A percentile compares a stretch with the other conserved stretches of the same genome.
These are phyloP conservation scores for Amiota communis DNA, from an alignment of 2,888 invertebrate genomes.

Conservation along the genomic window DNA sequence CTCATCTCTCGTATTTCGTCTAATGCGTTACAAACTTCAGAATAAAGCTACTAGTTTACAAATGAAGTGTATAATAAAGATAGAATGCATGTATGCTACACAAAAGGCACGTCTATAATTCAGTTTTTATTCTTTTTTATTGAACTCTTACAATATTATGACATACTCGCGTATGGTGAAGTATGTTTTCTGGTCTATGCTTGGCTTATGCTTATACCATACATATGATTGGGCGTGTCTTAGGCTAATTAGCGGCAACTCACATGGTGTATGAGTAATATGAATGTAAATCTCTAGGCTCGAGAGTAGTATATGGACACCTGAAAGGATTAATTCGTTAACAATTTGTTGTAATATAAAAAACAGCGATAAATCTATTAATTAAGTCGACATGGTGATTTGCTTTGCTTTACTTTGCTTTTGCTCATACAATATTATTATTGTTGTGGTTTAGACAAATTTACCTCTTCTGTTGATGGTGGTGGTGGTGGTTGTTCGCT, in stretches of 20 bases:
- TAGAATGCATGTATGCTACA: not conserved
- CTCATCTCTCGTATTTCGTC: no score
- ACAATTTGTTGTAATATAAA: constrained; percentile 70
- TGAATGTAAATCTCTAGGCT: not conserved
- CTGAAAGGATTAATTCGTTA: constrained; percentile 71
- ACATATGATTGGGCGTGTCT: constrained; percentile 35
- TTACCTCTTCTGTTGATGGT: constrained; percentile 31
- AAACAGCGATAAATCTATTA: constrained; percentile 71
- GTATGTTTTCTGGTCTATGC: not conserved
- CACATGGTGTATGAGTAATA: constrained; percentile 31
- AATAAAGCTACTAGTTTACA: no score
- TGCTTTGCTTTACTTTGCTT: constrained; percentile 48
- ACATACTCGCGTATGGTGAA: not conserved
- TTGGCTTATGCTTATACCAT: constrained; percentile 15
- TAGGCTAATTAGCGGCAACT: constrained; percentile 32
- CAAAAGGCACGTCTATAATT: constrained; percentile 50
- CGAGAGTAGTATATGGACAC: constrained; percentile 66
- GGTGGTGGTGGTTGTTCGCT: constrained; percentile 2
- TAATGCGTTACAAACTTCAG: no score
- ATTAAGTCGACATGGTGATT: constrained; percentile 63
- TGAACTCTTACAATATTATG: constrained; percentile 53
- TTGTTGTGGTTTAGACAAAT: constrained; percentile 37
- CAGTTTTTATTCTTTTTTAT: constrained; percentile 66
- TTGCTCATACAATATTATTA: constrained; percentile 3
- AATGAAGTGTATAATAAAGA: not conserved